Base-by-base conservation (phyloP, 2,113 vertebrate genomes). In the Sciurus niger region DNA sequence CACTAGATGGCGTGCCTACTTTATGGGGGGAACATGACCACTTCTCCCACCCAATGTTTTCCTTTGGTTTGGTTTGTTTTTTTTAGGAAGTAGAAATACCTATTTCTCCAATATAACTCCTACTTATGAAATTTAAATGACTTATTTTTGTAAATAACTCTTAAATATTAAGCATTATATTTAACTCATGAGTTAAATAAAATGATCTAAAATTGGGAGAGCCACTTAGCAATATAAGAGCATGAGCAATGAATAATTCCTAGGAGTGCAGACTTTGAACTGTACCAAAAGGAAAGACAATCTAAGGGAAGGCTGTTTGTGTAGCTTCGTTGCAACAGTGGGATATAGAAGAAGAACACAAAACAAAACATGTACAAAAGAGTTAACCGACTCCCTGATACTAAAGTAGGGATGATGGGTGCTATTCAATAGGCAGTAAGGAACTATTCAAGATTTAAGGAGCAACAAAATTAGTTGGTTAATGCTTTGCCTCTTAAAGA, bases 1-100 rank as follows among this genome's bases (percentile, higher is more conserved):
- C 97, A 96, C 97, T 95, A 98, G 97, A 84, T 96, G 96, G 97
- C 79, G 46, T 2, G 4, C 37, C 60, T 51, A 46, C 73, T 60
- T 77, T 83, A 3, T 94, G 76, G 89, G 96, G 95, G 28, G 70
- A 58, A 40, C 1, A 20, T 0, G 2, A 8, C n/a, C 13, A 48
- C 32, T 1, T 0, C 10, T 5, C 4, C 4, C 2, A 10, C 1
- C 20, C 34, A 4, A 7, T 48, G 60, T 18, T 70, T 95, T 93
- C 74, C 40, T 37, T 85, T 83, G 1, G 60, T 63, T 63, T 63
- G 20, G 20, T 63, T 28, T 28, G 7, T 2, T 63, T 63, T 28
- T 40, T 63, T 63, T 18, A 80, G 5, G 12, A 93, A 85, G 1
- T 76, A 32, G 32, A 89, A 93, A 74, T 89, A 77, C 1, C 3